phyloP scores from a whole-genome alignment of 2,797 vertebrate genomes.

The Poeciliopsis turneri region DNA sequence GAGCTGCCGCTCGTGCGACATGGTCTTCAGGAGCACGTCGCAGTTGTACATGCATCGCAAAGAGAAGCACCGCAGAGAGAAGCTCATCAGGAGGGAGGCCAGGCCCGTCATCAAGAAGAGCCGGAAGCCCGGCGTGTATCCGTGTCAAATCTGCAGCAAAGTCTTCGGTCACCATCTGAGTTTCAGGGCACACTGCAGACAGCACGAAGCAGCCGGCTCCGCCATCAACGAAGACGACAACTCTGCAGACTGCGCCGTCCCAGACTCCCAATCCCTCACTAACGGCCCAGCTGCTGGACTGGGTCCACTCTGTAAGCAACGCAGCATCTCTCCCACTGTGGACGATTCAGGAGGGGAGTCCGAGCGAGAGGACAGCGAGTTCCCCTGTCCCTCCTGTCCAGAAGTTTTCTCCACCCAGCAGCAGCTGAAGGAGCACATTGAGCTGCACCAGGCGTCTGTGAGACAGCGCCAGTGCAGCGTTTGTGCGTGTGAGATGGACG shows the following conservation, averaged over 20 bases:
- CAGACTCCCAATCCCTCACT: slow-evolving; percentile 22
- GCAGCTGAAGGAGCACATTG: slow-evolving; percentile 69
- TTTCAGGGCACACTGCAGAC: slow-evolving; percentile 69
- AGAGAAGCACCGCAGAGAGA: slow-evolving; percentile 76
- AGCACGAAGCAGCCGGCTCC: slow-evolving; percentile 38
- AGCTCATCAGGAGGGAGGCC: slow-evolving; percentile 20
- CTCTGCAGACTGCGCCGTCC: slow-evolving; percentile 16
- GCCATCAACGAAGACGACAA: slow-evolving; percentile 14
- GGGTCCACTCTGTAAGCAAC: slow-evolving; percentile 42
- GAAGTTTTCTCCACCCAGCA: slow-evolving; percentile 74
- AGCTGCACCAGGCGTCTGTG: slow-evolving; percentile 68
- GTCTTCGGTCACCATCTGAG: slow-evolving; percentile 80
- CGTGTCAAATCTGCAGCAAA: slow-evolving; percentile 74
- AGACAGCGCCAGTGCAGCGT: slow-evolving; percentile 72
- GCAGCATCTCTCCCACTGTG: background rate
- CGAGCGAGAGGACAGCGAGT: slow-evolving; percentile 60
- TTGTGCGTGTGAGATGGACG: slow-evolving; percentile 70
- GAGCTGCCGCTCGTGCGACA: slow-evolving; percentile 78
- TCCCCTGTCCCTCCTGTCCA: slow-evolving; percentile 78
- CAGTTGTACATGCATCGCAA: slow-evolving; percentile 75
- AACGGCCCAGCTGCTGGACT: slow-evolving; percentile 14
- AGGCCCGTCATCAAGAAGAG: slow-evolving; percentile 35
- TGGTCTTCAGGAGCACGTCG: slow-evolving; percentile 73
- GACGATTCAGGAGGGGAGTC: slow-evolving; percentile 21
- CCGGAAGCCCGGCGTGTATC: slow-evolving; percentile 45